Evolutionary conservation across 2,113 vertebrate genomes (phyloP), one percentile per base, ranked within the genome.

Genomic region (Ptilorrhoa leucosticta): DNA sequence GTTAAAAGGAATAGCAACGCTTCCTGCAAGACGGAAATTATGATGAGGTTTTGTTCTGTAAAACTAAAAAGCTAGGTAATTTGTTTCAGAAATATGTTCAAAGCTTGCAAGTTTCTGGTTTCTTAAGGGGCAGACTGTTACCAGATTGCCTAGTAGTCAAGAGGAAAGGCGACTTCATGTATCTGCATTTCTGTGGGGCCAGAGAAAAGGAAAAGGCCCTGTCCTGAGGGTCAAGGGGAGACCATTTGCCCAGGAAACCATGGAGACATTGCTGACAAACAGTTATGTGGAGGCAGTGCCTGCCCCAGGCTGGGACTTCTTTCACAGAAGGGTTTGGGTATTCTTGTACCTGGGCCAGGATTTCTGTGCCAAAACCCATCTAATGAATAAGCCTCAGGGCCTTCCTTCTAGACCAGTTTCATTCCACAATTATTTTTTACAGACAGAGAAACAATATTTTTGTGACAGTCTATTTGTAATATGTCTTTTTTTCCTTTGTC

Each of bases 161-260:
- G 15, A 54, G 13, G 23, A 89, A 91, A 68, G 11, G 21, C 35
- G 28, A 50, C 30, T 80, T 82, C 9, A 40, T 14, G 19, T 27
- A 19, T 15, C 64, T 51, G 33, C 10, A 27, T 33, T 82, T 87
- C 44, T 78, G 16, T 58, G 47, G 27, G 51, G 13, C 8, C 31
- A 51, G 26, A 71, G 51, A 40, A 44, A 87, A 56, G 83, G 10
- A 47, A 51, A 87, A 60, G 85, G 13, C 35, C 22, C 16, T 1
- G 0, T 71, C 4, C 7, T 15, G 1, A 2, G 19, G 9, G 16
- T 27, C 2, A 5, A 37, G 23, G 39, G n/a, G 11, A 58, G 4
- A n/a, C 35, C 4, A 5, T 28, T 81, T 87, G 61, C 48, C 37
- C 18, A 13, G n/a, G 47, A 51, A 12, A 1, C 16, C 13, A 39